These are phyloP conservation scores for Chrysodeixis includens DNA, from an alignment of 2,888 invertebrate genomes.

Conservation along the genomic window DNA sequence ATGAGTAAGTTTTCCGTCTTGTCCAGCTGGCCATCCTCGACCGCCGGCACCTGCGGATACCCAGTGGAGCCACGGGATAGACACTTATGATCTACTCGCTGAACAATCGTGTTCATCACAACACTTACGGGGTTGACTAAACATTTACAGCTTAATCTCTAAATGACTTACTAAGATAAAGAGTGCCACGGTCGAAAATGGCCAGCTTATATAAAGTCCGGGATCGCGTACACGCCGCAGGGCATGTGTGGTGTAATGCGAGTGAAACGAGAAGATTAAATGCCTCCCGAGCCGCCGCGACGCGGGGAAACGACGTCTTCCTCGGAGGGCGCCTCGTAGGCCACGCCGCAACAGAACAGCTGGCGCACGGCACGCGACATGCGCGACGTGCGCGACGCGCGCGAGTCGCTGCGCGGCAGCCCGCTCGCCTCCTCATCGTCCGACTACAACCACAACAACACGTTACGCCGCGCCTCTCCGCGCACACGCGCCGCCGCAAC, in stretches of 20 bases:
- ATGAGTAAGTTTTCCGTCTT: constrained; percentile 51
- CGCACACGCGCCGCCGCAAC: constrained; percentile 21
- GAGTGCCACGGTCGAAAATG: constrained; percentile 63
- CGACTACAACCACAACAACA: constrained; percentile 75
- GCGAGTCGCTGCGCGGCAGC: constrained; percentile 84
- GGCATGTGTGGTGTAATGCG: constrained; percentile 41
- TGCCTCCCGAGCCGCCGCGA: constrained; percentile 59
- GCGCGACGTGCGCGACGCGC: constrained; percentile 76
- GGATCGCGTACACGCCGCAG: constrained; percentile 46
- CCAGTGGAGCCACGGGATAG: constrained; percentile 17
- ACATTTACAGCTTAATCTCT: constrained; percentile 57
- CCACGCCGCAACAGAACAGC: constrained; percentile 82
- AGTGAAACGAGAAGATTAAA: constrained; percentile 60
- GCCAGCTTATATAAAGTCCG: constrained; percentile 68
- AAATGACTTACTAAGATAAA: constrained; percentile 38
- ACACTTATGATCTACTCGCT: constrained; percentile 40
- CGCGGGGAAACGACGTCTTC: constrained; percentile 71
- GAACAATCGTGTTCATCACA: constrained; percentile 21
- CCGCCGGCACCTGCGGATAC: constrained; percentile 35
- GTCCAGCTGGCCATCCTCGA: constrained; percentile 73
- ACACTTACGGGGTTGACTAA: constrained; percentile 27
- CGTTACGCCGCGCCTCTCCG: constrained; percentile 23
- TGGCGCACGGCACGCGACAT: constrained; percentile 79
- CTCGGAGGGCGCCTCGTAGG: constrained; percentile 78
- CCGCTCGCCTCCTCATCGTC: constrained; percentile 84